A percentile compares a stretch with the other conserved stretches of the same genome.
These are phyloP conservation scores for Eudemis profundana DNA, from an alignment of 2,888 invertebrate species.

Conservation along the genomic window DNA sequence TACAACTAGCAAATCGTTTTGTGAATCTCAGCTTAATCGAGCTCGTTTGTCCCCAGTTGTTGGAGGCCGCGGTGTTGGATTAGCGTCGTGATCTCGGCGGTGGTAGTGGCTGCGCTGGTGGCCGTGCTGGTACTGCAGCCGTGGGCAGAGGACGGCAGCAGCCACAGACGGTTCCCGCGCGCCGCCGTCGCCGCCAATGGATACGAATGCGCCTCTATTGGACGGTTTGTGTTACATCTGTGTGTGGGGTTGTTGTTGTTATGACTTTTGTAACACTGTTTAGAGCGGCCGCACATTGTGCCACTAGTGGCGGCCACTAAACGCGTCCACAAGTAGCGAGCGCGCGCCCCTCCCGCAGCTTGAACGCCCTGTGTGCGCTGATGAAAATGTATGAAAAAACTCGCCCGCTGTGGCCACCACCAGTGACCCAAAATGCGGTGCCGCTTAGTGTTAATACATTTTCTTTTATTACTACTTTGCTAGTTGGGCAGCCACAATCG, in stretches of 20 bases:
- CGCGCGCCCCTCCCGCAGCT: too few species aligned
- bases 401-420: too few species aligned
- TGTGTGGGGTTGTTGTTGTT: too few species aligned
- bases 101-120: conserved; percentile 74
- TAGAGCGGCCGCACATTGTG: too few species aligned
- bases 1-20: not conserved
- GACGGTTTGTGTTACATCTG: conserved; percentile 80
- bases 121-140: conserved; percentile 78
- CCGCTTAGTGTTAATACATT: too few species aligned
- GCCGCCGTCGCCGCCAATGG: conserved; percentile 91
- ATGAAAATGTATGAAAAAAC: too few species aligned
- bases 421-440: too few species aligned
- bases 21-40: not conserved
- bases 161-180: conserved; percentile 70
- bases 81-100: conserved; percentile 74
- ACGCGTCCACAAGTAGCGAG: too few species aligned
- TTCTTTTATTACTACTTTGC: too few species aligned
- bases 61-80: conserved; percentile 63
- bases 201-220: conserved; percentile 89
- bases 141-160: conserved; percentile 65
- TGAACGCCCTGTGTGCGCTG: too few species aligned
- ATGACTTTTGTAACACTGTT: too few species aligned
- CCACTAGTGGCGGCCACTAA: too few species aligned
- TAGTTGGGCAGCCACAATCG: conserved; percentile 49
- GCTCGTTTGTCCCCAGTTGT: conserved; percentile 48